Conservation (phyloP, 2,888 invertebrate genomes). For the Oxystoma pomonae region DNA sequence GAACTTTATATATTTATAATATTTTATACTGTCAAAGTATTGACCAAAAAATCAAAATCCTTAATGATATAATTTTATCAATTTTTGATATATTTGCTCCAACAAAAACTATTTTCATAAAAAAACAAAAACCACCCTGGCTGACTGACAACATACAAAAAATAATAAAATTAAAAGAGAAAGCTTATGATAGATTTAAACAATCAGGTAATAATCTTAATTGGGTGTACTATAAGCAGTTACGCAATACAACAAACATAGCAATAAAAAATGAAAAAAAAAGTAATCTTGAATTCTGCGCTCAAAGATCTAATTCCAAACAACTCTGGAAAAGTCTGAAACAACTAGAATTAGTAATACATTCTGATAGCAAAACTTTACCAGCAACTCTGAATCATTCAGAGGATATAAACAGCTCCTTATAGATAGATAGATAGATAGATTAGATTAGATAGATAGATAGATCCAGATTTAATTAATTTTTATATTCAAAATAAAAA, state of each 20-base stretch:
- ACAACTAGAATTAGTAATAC: neutral
- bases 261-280: neutral
- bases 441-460: no score
- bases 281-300: neutral
- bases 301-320: neutral
- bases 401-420: neutral
- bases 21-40: slow-evolving; percentile 1
- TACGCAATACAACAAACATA: neutral
- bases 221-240: neutral
- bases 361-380: no score
- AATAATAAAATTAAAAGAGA: neutral
- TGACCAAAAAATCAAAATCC: neutral
- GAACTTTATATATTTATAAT: neutral
- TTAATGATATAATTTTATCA: neutral
- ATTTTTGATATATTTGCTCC: slow-evolving; percentile 1
- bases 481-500: neutral
- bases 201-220: neutral
- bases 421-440: neutral
- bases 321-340: neutral
- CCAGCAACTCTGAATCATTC: no score
- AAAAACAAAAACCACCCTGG: slow-evolving; percentile 2
- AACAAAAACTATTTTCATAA: slow-evolving; percentile 1
- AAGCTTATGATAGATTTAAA: neutral
- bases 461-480: neutral
- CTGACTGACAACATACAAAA: neutral